Evolutionary conservation across 2,797 vertebrate species (phyloP).

Genomic region (Pangasius mekongensis): DNA sequence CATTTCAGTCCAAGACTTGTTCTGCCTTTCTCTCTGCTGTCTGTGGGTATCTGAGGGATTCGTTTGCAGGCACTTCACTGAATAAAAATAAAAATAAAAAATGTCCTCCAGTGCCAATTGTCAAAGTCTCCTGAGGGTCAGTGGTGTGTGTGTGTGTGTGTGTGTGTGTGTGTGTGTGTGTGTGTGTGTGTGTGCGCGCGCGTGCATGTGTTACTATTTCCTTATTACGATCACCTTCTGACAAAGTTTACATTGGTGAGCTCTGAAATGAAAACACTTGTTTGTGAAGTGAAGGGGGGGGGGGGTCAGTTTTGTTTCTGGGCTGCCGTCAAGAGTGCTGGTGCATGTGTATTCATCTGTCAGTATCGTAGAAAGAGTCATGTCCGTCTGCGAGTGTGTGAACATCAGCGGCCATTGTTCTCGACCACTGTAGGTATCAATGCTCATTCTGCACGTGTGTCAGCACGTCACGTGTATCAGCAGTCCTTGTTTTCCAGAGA

Average conservation of each 20-base stretch:
- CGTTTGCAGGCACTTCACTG: conserved; percentile 57
- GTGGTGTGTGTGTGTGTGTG: conserved; percentile 41
- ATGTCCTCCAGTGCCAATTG: conserved; percentile 51
- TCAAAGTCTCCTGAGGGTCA: conserved; percentile 68
- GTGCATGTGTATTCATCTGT: conserved; percentile 38
- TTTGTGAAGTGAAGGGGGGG: background rate
- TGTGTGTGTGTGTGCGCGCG: conserved; percentile 39
- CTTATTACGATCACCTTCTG: conserved; percentile 18
- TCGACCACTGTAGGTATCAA: background rate
- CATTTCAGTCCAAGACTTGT: conserved; percentile 5
- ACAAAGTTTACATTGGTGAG: conserved; percentile 27
- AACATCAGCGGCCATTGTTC: conserved; percentile 25
- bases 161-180: conserved; percentile 42
- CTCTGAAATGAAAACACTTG: conserved; percentile 11
- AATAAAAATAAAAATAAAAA: conserved; percentile 46
- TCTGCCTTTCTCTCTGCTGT: conserved; percentile 24
- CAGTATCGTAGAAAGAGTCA: conserved; percentile 41
- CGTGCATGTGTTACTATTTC: background rate
- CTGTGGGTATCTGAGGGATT: conserved; percentile 57
- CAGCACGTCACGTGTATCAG: conserved; percentile 50
- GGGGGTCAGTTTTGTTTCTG: conserved; percentile 20
- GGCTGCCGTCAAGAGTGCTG: conserved; percentile 37
- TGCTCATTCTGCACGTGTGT: background rate
- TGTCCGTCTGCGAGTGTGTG: conserved; percentile 7
- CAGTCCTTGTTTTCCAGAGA: conserved; percentile 91